Evolutionary conservation across 2,113 vertebrate genomes (phyloP), one percentile per base, ranked within the genome.

Genomic region (Romanogobio albipinnatus): DNA sequence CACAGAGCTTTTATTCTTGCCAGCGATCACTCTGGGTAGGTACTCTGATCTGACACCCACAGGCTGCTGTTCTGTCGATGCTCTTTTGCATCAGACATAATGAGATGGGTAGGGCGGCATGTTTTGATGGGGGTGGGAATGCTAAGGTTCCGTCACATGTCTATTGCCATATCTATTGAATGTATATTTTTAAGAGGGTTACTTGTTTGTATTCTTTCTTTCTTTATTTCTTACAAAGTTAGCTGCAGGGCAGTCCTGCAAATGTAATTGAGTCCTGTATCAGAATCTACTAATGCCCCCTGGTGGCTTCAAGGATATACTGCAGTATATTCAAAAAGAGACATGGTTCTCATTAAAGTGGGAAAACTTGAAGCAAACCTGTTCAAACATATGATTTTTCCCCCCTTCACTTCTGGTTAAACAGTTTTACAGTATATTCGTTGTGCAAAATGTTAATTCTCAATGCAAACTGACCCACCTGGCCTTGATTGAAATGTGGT

Each of bases 41-140:
- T 88, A 77, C 90, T 88, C 24, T 87, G 86, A 80, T 88, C 88
- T 90, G 70, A 89, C 92, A 88, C 93, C 91, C 91, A 93, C 91
- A 75, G 88, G 68, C 87, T 86, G 83, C 89, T 87, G 85, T 92
- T 90, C 89, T 91, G 87, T 83, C 76, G 47, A 82, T 88, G 89
- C 76, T 24, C 5, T 86, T 93, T 93, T 93, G 90, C 92, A 93
- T 92, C 92, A 93, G 89, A 90, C 89, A 90, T 89, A 84, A 90
- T 86, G 80, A 90, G 88, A 86, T 77, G 53, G 80, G 61, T 39
- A 43, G 51, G 56, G 59, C 43, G 82, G 22, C 19, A 5, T 56
- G 81, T n/a, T 82, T 82, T 61, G 26, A 19, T 53, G 76, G 79
- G 26, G 64, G 24, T 86, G 62, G 62, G 81, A 53, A 84, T 76